Conservation (phyloP, 2,888 invertebrate species). For the Hylaea fasciaria region DNA sequence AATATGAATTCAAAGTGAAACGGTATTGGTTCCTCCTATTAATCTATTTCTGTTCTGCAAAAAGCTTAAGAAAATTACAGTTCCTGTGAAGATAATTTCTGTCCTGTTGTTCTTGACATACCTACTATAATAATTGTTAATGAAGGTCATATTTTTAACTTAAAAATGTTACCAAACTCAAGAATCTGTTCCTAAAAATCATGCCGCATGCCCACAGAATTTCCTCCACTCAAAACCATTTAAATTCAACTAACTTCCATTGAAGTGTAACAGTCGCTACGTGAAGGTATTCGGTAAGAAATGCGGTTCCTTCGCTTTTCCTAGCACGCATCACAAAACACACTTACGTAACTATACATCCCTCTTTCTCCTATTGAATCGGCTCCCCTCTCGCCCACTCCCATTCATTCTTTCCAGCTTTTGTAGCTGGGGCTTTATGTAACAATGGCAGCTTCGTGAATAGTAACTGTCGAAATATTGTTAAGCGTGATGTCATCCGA, state of each 20-base stretch:
- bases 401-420: constrained; percentile 81
- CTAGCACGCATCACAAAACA: constrained; percentile 73
- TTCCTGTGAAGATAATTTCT: no score
- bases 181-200: constrained; percentile 5
- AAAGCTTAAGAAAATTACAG: no score
- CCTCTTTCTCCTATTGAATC: constrained; percentile 77
- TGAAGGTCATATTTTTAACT: no score
- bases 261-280: constrained; percentile 20
- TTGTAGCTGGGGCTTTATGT: constrained; percentile 79
- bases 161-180: no score
- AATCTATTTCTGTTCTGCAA: no score
- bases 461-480: constrained; percentile 79
- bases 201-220: constrained; percentile 1
- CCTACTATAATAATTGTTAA: no score
- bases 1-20: constrained; percentile 6
- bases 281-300: constrained; percentile 37
- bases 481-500: constrained; percentile 67
- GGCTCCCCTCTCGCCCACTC: constrained; percentile 67
- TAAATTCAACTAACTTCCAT: constrained; percentile 21
- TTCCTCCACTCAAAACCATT: constrained; percentile 16
- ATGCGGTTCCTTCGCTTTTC: constrained; percentile 35
- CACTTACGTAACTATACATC: constrained; percentile 76
- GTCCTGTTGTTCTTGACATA: no score
- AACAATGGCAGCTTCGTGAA: constrained; percentile 70
- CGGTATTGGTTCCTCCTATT: no score